Conservation (phyloP, 2,113 vertebrate species). For the Pongo pygmaeus region DNA sequence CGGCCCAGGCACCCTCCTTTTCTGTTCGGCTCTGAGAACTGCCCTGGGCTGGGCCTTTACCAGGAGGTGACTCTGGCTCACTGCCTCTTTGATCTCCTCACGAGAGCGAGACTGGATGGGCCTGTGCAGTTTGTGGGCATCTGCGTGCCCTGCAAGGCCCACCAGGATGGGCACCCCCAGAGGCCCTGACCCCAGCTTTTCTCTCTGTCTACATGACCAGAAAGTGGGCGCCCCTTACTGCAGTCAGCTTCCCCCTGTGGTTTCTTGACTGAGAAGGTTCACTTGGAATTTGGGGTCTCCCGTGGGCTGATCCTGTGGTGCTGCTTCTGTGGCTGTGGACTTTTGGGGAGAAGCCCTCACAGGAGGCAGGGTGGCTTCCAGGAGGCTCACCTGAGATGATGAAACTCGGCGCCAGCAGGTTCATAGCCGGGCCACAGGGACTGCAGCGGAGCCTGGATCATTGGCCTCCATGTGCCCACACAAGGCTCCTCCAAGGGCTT, state of each 20-base stretch:
- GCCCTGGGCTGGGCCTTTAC: fast-evolving
- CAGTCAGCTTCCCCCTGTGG: neutral
- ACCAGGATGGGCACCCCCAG: neutral
- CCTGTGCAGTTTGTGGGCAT: neutral
- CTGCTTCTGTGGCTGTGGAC: too few relatives aligned
- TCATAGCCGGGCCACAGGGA: neutral
- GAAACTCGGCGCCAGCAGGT: neutral
- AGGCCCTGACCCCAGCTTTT: neutral
- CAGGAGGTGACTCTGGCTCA: fast-evolving
- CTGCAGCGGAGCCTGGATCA: neutral
- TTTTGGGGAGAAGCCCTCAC: neutral
- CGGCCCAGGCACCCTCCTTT: neutral
- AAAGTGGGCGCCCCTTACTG: neutral
- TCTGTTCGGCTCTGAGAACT: neutral
- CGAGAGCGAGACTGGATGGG: neutral
- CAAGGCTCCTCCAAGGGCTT: neutral
- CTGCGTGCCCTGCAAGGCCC: neutral
- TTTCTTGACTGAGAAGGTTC: neutral
- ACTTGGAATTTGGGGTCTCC: neutral
- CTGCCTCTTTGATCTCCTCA: neutral
- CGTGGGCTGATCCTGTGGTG: neutral
- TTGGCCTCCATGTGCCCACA: neutral
- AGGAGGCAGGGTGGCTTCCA: fast-evolving
- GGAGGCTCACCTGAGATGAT: neutral
- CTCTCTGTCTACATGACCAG: neutral